Base-by-base conservation (phyloP, 2,113 vertebrate genomes). In the Crotalus viridis region DNA sequence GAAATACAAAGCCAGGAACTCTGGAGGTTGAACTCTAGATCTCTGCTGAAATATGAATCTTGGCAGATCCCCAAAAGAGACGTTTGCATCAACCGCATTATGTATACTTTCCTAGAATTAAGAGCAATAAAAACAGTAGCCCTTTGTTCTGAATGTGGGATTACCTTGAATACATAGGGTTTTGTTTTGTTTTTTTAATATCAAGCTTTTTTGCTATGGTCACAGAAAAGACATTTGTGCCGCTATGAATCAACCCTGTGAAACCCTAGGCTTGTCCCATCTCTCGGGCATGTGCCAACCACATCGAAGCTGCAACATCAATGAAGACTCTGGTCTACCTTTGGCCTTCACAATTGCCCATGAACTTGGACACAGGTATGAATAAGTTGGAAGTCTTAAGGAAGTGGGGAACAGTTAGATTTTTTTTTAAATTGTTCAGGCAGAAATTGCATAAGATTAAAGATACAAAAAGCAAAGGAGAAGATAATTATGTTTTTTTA, bases 201-300 rank as follows among this genome's bases (percentile, higher is more conserved):
- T 1, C 3, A 26, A 0, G 0, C 7, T 26, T 93, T 86, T 87
- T 85, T 93, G 94, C 61, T 96, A 12, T 94, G 26, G 9, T 95
- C 96, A 22, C 94, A 99, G 99, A 95, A 99, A 99, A 97, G 99
- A 99, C 96, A 98, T 99, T 93, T 99, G 99, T 96, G 98, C 99
- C 81, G 98, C 99, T 92, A 98, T 98, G 97, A 99, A 99, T 94
- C 98, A 98, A 91, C 99, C 99, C 0, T 99, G 99, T 92, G 99
- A 99, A 97, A 99, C 99, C 0, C 97, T 99, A 61, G 99, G 99
- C 59, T 97, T 99, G 94, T 99, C 99, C 89, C 99, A 99, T 94
- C 97, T 99, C n/a, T 99, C 99, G 0, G 99, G 99, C 89, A 99
- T 99, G 98, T 99, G 99, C 94, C 99, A 99, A 52, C 98, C 99